Percentiles rank a stretch among this genome's conserved stretches.
These are phyloP conservation scores for Lepidochrysops patricia DNA, from an alignment of 2,888 invertebrate genomes.

Conservation along the genomic window DNA sequence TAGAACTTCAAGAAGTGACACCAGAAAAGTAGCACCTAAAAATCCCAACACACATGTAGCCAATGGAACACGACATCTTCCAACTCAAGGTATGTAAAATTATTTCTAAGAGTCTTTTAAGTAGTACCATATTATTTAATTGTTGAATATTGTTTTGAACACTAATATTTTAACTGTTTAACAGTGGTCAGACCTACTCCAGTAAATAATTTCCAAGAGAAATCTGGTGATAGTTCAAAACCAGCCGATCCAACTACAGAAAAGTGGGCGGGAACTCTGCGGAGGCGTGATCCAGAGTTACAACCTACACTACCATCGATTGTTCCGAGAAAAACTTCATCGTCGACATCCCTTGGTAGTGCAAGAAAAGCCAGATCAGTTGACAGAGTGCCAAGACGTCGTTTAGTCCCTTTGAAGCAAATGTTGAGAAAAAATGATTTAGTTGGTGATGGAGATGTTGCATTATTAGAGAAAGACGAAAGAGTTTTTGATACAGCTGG, in stretches of 20 bases:
- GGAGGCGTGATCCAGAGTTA: conserved; percentile 78
- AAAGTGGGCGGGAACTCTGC: conserved; percentile 80
- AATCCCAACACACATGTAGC: conserved; percentile 41
- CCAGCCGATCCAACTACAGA: conserved; percentile 68
- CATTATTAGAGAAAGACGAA: conserved; percentile 54
- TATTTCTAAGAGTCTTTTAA: no score
- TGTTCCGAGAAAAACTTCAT: conserved; percentile 60
- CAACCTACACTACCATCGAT: conserved; percentile 79
- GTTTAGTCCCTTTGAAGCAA: conserved; percentile 53
- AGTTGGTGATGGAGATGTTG: conserved; percentile 52
- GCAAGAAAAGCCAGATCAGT: conserved; percentile 62
- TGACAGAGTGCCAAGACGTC: conserved; percentile 51
- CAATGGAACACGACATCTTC: conserved; percentile 58
- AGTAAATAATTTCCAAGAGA: conserved; percentile 37
- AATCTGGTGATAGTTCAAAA: conserved; percentile 44
- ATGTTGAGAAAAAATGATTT: conserved; percentile 44
- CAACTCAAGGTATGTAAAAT: conserved; percentile 50
- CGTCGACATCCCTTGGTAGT: conserved; percentile 59
- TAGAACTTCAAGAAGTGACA: conserved; percentile 42
- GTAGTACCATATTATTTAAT: no score
- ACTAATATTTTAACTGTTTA: conserved; percentile 15
- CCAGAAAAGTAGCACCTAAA: conserved; percentile 39
- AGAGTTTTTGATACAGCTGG: conserved; percentile 79
- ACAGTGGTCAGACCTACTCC: conserved; percentile 60
- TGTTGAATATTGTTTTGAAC: not conserved